Percentiles rank a stretch among this genome's conserved stretches.
phyloP scores from a whole-genome alignment of 2,797 vertebrate genomes.

The Euphonia xanthogaster region DNA sequence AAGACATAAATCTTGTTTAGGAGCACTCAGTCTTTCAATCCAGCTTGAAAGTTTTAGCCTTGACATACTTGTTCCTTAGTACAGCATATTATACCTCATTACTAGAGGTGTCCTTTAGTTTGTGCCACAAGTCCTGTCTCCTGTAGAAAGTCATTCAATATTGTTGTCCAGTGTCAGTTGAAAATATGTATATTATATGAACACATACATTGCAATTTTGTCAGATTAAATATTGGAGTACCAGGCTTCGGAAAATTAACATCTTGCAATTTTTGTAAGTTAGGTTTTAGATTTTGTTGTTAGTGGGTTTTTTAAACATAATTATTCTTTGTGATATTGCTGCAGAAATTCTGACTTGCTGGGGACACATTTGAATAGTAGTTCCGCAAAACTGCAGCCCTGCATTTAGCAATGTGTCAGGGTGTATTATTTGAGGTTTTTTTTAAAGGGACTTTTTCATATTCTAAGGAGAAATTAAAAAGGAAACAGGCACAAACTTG shows the following conservation, averaged over 20 bases:
- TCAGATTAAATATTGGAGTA: background rate
- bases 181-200: background rate
- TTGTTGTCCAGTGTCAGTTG: background rate
- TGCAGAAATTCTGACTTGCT: background rate
- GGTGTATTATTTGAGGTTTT: background rate
- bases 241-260: background rate
- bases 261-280: background rate
- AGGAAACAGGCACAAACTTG: background rate
- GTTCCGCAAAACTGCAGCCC: background rate
- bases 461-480: background rate
- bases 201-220: background rate
- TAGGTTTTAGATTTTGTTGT: background rate
- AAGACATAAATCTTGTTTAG: rapidly evolving
- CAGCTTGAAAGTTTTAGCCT: background rate
- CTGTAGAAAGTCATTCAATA: background rate
- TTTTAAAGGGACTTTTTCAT: background rate
- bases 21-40: background rate
- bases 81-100: background rate
- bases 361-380: background rate
- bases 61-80: background rate
- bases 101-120: background rate
- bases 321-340: background rate
- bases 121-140: background rate
- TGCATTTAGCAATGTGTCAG: background rate
- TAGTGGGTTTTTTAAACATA: background rate